Conservation (phyloP, 2,113 vertebrate species). For the Thinocorus orbignyianus region DNA sequence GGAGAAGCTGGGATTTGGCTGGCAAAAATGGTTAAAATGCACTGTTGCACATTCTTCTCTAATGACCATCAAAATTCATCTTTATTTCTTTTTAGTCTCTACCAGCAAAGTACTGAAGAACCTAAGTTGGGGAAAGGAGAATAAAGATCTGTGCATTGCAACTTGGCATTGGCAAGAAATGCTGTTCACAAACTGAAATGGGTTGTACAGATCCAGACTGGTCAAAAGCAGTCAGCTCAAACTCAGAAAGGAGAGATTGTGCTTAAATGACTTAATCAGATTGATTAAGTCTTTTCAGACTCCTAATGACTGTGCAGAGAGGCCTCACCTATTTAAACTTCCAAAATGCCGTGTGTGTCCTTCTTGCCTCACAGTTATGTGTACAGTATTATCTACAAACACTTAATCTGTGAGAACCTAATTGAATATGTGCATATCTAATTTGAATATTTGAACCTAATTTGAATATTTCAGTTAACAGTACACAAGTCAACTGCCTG, state of each 20-base stretch:
- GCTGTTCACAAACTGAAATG: neutral
- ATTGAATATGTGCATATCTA: no score
- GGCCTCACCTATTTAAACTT: slow-evolving; percentile 5
- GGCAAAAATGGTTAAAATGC: neutral
- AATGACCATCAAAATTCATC: neutral
- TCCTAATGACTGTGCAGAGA: neutral
- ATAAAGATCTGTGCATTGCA: neutral
- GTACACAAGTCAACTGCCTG: neutral
- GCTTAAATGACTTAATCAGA: slow-evolving; percentile 27
- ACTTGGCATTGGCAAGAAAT: neutral
- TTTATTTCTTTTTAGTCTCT: neutral
- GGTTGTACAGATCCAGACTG: neutral
- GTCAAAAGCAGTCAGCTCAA: neutral
- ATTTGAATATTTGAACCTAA: no score
- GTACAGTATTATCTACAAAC: neutral
- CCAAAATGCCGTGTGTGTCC: neutral
- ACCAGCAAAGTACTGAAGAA: neutral
- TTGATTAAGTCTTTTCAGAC: slow-evolving; percentile 1
- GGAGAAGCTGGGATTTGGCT: neutral
- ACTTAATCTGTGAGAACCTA: neutral
- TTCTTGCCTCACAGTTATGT: neutral
- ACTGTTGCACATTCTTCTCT: fast-evolving
- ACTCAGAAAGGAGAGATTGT: neutral
- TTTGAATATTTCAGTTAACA: no score
- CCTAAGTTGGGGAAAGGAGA: neutral